A percentile compares a stretch with the other conserved stretches of the same genome.
These are phyloP conservation scores for Vannuccia rotundouncinata DNA, from an alignment of 2,888 invertebrate genomes.

Conservation along the genomic window DNA sequence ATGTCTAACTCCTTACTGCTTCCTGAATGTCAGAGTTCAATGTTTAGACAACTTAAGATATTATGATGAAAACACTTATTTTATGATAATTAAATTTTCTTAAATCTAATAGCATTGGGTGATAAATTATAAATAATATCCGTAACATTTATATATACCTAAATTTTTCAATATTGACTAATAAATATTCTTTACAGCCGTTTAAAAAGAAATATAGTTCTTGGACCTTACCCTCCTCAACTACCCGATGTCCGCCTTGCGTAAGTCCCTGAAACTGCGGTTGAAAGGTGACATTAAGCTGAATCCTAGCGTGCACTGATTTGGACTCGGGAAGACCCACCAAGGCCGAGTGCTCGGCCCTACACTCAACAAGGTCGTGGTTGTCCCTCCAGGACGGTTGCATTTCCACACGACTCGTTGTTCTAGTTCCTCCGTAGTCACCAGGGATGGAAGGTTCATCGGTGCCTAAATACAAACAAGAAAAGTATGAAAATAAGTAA, in stretches of 20 bases:
- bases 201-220: neutral
- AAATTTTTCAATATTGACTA: neutral
- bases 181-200: too few species aligned
- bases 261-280: constrained; percentile 30
- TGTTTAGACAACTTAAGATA: neutral
- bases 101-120: too few species aligned
- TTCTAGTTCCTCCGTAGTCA: constrained; percentile 6
- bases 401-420: neutral
- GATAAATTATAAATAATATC: neutral
- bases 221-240: neutral
- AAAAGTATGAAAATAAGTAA: too few species aligned
- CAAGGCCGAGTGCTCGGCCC: neutral
- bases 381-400: constrained; percentile 24
- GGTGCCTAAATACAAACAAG: too few species aligned
- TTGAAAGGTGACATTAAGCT: constrained; percentile 25
- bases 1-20: constrained; percentile 15
- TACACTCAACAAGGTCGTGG: constrained; percentile 27
- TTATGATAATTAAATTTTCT: neutral
- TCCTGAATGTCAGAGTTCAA: neutral
- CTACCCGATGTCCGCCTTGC: neutral
- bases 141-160: neutral
- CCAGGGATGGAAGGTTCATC: constrained; percentile 9
- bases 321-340: neutral
- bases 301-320: constrained; percentile 9
- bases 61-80: neutral